Evolutionary conservation across 2,888 invertebrate species (phyloP), one percentile per base, ranked within the genome.

Genomic region (Hydriomena furcata): DNA sequence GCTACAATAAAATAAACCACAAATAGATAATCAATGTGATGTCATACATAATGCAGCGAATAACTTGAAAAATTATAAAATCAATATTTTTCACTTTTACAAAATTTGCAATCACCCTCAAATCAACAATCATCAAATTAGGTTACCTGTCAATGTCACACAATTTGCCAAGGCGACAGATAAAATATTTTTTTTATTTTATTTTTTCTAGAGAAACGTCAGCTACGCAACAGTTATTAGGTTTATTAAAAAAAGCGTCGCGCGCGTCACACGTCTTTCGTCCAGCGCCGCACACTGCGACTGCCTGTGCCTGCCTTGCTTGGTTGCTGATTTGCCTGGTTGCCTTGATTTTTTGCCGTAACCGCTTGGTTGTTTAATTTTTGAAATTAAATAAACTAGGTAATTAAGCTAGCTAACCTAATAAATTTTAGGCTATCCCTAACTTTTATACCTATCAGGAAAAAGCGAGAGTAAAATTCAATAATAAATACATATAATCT

Each of bases 61-160:
- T 65, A 60, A 58, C 52, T 58, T 40, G 38, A 53, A 42, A 58
- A 65, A 35, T 32, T 55, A 32, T 30, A 34, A 61, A 69, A 78
- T 77, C 80, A 78, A 78, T 77, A 75, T 65, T 66, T 71, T 71
- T 65, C 55, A 52, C 32, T 40, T 49, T 17, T 41, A 61, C 58
- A 4, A 17, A 17, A 56, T 49, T 62, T 54, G 52, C 66, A 58
- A 55, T 17, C 17, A 17, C 17, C 57, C 64, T 52, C 40, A 55
- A 58, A 65, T 53, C 36, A n/a, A 44, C 25, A 37, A 31, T 38
- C 53, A 52, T 17, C n/a, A 17, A 3, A 4, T 52, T 57, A 75
- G 73, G 71, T 82, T 84, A 85, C 81, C 84, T 85, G 84, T 84
- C 85, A 86, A 82, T 63, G 75, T 76, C 74, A 72, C 73, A 58